A percentile compares a stretch with the other conserved stretches of the same genome.
Conservation (phyloP, 2,888 invertebrate genomes). For the Pristionchus maxplancki region DNA sequence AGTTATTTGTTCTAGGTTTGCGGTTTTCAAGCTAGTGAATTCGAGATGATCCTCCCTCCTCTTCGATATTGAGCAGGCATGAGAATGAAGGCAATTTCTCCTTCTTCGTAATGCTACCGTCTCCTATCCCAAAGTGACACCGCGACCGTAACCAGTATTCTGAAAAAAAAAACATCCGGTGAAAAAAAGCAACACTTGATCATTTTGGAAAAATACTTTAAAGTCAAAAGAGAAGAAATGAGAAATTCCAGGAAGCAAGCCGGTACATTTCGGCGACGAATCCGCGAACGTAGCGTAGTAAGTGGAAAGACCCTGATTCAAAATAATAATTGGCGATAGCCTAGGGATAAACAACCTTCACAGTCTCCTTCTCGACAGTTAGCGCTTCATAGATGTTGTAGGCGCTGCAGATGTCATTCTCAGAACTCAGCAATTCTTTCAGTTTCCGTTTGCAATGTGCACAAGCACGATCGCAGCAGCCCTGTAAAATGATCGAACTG, state of each 20-base stretch:
- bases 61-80: not conserved
- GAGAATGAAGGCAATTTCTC: not conserved
- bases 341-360: not conserved
- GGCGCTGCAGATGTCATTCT: not conserved
- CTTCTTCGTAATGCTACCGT: not conserved
- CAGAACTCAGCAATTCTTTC: not conserved
- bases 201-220: too few species aligned
- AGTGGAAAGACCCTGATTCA: not conserved
- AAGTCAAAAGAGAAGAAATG: not conserved
- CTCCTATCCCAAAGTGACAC: not conserved
- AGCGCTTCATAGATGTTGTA: not conserved
- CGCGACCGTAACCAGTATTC: not conserved
- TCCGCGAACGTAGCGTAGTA: not conserved
- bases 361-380: not conserved
- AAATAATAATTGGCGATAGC: too few species aligned
- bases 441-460: not conserved
- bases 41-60: not conserved
- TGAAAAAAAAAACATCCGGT: too few species aligned
- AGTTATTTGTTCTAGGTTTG: too few species aligned
- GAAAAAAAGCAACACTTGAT: too few species aligned
- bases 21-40: too few species aligned
- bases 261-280: not conserved
- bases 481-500: not conserved
- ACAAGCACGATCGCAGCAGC: not conserved
- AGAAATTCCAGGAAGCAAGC: not conserved